These are phyloP conservation scores for Seriola dumerili DNA, from an alignment of 2,113 vertebrate genomes.

Conservation along the genomic window DNA sequence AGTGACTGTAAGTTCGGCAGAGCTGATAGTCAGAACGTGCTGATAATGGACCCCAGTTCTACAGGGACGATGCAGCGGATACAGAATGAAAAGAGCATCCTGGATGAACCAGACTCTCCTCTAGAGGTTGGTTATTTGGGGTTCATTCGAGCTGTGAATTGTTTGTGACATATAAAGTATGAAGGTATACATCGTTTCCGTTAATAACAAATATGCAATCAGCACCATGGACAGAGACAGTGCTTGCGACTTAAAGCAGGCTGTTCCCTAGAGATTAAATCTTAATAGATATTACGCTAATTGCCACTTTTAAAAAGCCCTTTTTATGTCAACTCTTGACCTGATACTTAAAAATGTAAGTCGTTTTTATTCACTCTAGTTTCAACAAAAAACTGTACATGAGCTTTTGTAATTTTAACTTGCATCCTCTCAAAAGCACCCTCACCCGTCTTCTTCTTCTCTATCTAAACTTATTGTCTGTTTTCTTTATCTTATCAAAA, in stretches of 20 bases:
- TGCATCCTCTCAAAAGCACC: not conserved
- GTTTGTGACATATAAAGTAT: not conserved
- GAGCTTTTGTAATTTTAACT: not conserved
- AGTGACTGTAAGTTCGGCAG: constrained; percentile 62
- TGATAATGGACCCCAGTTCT: constrained; percentile 60
- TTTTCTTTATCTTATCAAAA: accelerated
- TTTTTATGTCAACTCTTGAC: not conserved
- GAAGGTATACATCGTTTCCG: not conserved
- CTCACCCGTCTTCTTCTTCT: too few relatives aligned
- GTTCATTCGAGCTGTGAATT: not conserved
- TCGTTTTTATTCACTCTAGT: not conserved
- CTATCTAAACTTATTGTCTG: not conserved
- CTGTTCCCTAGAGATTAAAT: not conserved
- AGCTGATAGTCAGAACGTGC: constrained; percentile 49
- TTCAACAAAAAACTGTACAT: not conserved
- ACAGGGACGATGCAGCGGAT: constrained; percentile 52
- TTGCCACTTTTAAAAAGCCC: too few relatives aligned
- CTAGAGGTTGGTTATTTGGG: constrained; percentile 29
- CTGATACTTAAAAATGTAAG: not conserved
- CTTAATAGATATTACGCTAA: too few relatives aligned
- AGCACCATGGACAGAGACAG: constrained; percentile 33
- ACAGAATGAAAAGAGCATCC: constrained; percentile 49
- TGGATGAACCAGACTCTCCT: constrained; percentile 65
- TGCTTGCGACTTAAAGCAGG: not conserved
- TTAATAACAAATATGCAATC: not conserved